Base-by-base conservation (phyloP, 2,113 vertebrate genomes). In the Neopipo cinnamomea region DNA sequence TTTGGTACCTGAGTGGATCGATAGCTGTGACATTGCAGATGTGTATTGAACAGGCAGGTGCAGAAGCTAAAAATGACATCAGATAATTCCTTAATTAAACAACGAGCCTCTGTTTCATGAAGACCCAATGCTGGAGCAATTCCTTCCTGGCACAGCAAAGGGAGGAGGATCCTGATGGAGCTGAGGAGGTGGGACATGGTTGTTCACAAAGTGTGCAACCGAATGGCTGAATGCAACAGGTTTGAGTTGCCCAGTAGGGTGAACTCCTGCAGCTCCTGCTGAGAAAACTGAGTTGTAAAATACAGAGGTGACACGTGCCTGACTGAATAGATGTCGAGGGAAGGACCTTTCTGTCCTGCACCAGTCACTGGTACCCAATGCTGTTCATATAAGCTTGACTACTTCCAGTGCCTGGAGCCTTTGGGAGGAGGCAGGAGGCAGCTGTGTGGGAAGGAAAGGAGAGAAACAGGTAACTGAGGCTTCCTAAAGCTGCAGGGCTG, bases 211-310 rank as follows among this genome's bases (percentile, higher is more conserved):
- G 41, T n/a, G 20, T 80, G 59, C 39, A 58, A 10, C 42, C 23
- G 27, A 22, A 47, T n/a, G 44, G 19, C 31, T n/a, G 37, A 52
- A 30, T 30, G 37, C 7, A 3, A 37, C 2, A 1, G 3, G 22
- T 77, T 49, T 2, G 2, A 28, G 17, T 46, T 31, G n/a, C 42
- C 28, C 2, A 0, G 9, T 1, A 2, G 18, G 35, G 52, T 41
- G 47, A 63, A 18, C 19, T 61, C 55, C 65, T 74, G 2, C 14
- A 31, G 73, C 62, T 88, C 52, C 37, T 71, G 52, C 59, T 81
- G 77, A 49, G 92, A 71, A 83, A 89, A 31, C 8, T 3, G 42
- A 53, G 56, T 5, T 82, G 65, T 14, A 46, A 63, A 90, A 44
- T 31, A 50, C 27, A 14, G 3, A 12, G 0, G 4, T 70, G 77